phyloP scores from a whole-genome alignment of 2,113 vertebrate species.

The Physeter macrocephalus region DNA sequence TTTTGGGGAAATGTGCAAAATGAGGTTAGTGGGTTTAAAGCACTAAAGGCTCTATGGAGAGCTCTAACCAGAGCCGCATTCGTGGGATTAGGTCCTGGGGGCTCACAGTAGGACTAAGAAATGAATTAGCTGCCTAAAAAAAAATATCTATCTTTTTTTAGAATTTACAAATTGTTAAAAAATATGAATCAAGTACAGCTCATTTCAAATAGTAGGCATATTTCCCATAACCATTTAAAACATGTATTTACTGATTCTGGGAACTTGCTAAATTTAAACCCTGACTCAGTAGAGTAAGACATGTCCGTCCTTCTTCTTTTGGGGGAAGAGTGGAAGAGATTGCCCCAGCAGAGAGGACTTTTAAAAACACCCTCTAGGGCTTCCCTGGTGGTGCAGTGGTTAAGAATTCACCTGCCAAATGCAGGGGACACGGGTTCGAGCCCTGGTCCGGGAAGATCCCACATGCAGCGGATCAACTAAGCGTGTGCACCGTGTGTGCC shows the following conservation, averaged over 20 bases:
- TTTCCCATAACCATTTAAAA: constrained; percentile 40
- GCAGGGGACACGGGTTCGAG: no score
- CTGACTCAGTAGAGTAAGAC: background rate
- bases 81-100: background rate
- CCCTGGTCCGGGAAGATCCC: no score
- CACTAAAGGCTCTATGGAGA: background rate
- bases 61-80: background rate
- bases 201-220: constrained; percentile 29
- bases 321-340: background rate
- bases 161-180: constrained; percentile 29
- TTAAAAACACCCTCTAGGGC: background rate
- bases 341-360: background rate
- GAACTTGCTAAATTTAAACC: constrained; percentile 53
- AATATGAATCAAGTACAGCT: constrained; percentile 1
- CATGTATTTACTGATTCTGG: background rate
- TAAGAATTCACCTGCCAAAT: no score
- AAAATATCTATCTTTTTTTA: background rate
- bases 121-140: background rate
- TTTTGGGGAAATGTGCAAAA: constrained; percentile 22
- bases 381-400: no score
- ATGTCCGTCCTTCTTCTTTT: constrained; percentile 16
- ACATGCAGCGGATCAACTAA: no score
- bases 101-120: background rate
- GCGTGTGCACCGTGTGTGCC: no score
- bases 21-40: background rate